A percentile compares a stretch with the other conserved stretches of the same genome.
Evolutionary conservation across 2,797 vertebrate genomes (phyloP).

Genomic region (Argya squamiceps): DNA sequence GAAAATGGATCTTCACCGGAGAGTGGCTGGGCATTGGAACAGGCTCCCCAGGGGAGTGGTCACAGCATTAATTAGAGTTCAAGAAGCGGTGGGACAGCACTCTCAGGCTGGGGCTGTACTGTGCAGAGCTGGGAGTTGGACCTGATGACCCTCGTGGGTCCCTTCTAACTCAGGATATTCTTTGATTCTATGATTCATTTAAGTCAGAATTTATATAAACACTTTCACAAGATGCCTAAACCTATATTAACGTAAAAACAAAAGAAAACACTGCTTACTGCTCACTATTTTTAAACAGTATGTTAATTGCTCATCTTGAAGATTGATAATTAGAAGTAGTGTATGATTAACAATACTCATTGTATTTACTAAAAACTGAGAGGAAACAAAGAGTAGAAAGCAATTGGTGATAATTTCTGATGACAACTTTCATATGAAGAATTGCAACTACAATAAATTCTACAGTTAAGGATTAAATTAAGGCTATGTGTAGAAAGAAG

Average conservation of each 20-base stretch:
- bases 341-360: neutral
- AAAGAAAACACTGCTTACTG: neutral
- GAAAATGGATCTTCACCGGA: neutral
- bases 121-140: neutral
- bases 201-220: neutral
- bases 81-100: neutral
- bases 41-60: neutral
- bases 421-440: neutral
- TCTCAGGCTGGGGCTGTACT: neutral
- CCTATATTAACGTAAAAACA: neutral
- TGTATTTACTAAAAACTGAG: neutral
- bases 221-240: neutral
- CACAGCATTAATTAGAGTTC: neutral
- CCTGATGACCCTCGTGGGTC: neutral
- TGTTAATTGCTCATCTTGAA: neutral
- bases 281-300: neutral
- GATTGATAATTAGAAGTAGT: neutral
- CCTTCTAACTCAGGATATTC: neutral
- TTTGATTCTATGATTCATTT: neutral
- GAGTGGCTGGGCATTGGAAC: neutral
- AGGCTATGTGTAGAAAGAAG: neutral
- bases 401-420: neutral
- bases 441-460: neutral
- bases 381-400: neutral
- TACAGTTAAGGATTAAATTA: neutral